A percentile compares a stretch with the other conserved stretches of the same genome.
phyloP scores from a whole-genome alignment of 1,140 invertebrate genomes.

The Cotesia glomerata region DNA sequence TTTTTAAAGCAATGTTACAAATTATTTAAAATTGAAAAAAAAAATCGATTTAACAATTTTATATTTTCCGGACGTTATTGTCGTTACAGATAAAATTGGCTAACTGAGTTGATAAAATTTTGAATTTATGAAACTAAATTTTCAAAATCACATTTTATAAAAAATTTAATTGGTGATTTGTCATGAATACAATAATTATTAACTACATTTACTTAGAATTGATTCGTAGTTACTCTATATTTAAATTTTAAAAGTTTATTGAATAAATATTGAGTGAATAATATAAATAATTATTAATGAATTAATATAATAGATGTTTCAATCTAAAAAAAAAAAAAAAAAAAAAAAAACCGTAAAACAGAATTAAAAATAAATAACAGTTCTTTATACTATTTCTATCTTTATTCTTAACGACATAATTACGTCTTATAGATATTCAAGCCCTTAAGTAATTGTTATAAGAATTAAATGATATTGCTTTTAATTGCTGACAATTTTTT shows the following conservation, averaged over 20 bases:
- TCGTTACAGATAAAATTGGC: too few species aligned
- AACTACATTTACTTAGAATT: conserved; percentile 34
- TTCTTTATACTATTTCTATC: conserved; percentile 36
- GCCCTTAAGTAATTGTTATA: conserved; percentile 44
- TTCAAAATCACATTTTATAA: conserved; percentile 18
- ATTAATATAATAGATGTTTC: conserved; percentile 43
- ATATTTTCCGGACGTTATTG: conserved; percentile 19
- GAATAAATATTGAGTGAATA: conserved; percentile 42
- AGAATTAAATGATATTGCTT: conserved; percentile 41
- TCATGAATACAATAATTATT: conserved; percentile 24
- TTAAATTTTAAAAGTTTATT: conserved; percentile 32
- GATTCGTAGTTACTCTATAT: conserved; percentile 37
- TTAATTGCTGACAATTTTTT: conserved; percentile 38
- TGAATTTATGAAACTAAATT: background rate
- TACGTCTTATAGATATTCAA: conserved; percentile 42
- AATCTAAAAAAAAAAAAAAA: conserved; percentile 38
- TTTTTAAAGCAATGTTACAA: background rate
- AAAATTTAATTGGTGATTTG: background rate
- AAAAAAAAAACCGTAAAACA: background rate
- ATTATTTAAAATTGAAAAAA: background rate
- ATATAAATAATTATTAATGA: conserved; percentile 45
- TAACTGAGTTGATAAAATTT: too few species aligned
- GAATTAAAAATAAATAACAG: conserved; percentile 33
- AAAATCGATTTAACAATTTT: background rate
- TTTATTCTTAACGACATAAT: conserved; percentile 32